These are phyloP conservation scores for Antheraea mylitta DNA, from an alignment of 1,140 invertebrate genomes.

Conservation along the genomic window DNA sequence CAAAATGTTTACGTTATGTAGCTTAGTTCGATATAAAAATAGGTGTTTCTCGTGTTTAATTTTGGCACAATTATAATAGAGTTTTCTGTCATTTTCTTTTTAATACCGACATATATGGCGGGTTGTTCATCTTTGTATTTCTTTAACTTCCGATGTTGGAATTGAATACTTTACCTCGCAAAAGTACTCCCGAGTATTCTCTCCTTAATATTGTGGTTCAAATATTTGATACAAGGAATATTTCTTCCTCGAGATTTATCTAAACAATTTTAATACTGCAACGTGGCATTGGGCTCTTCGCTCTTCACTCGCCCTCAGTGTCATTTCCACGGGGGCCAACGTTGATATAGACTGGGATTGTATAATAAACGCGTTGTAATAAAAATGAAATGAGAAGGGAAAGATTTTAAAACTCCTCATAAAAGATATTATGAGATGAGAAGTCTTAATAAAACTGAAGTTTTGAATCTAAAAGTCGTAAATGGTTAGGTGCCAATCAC, in stretches of 20 bases:
- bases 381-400: conserved; percentile 44
- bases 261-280: conserved; percentile 29
- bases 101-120: no score
- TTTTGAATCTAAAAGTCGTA: conserved; percentile 46
- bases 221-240: neutral
- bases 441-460: conserved; percentile 37
- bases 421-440: conserved; percentile 46
- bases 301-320: conserved; percentile 13
- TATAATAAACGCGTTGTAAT: conserved; percentile 38
- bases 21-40: no score
- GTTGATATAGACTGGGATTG: conserved; percentile 29
- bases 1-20: no score
- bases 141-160: neutral
- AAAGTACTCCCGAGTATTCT: neutral
- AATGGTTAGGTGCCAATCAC: conserved; percentile 5
- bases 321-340: conserved; percentile 18
- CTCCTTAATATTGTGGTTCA: neutral
- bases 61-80: no score
- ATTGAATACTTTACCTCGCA: neutral
- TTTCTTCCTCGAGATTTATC: conserved; percentile 23
- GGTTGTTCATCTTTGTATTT: neutral
- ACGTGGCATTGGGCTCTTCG: conserved; percentile 18
- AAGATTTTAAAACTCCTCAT: conserved; percentile 40
- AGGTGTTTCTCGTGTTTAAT: no score
- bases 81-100: no score